A percentile compares a stretch with the other conserved stretches of the same genome.
Evolutionary conservation across 1,140 invertebrate genomes (phyloP).

Genomic region (Colletes latitarsis): DNA sequence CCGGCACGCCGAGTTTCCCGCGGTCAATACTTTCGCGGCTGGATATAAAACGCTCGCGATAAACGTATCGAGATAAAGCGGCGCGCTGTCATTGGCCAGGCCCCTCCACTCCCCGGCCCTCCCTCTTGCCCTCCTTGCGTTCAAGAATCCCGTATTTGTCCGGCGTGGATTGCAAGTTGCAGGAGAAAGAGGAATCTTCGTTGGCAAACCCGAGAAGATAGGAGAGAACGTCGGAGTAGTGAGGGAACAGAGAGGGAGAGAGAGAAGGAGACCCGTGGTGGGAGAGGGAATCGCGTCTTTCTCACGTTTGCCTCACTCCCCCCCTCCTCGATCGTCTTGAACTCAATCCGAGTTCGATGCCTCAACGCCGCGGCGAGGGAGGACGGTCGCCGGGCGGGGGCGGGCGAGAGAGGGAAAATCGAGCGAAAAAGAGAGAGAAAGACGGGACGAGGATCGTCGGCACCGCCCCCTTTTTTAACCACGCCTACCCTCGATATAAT

Average conservation of each 20-base stretch:
- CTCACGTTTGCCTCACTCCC: constrained; percentile 44
- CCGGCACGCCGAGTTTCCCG: constrained; percentile 27
- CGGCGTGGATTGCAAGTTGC: constrained; percentile 41
- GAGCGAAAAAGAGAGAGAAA: constrained; percentile 59
- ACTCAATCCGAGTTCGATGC: constrained; percentile 72
- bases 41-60: constrained; percentile 73
- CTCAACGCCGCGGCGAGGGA: constrained; percentile 69
- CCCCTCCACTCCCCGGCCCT: constrained; percentile 26
- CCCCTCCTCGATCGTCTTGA: constrained; percentile 50
- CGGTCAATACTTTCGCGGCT: constrained; percentile 74
- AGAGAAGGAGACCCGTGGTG: neutral
- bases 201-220: constrained; percentile 10
- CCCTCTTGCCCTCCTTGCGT: neutral
- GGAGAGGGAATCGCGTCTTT: constrained; percentile 26
- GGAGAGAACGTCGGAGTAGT: neutral
- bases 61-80: constrained; percentile 77
- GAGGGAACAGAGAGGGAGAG: neutral
- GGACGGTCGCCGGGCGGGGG: constrained; percentile 34
- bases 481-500: constrained; percentile 75
- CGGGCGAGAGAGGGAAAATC: constrained; percentile 47
- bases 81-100: constrained; percentile 75
- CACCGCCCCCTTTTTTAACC: constrained; percentile 78
- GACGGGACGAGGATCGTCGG: constrained; percentile 62
- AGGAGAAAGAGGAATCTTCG: constrained; percentile 31
- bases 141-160: constrained; percentile 62